phyloP scores from a whole-genome alignment of 2,888 invertebrate genomes.

The Nemotelus pantherinus region DNA sequence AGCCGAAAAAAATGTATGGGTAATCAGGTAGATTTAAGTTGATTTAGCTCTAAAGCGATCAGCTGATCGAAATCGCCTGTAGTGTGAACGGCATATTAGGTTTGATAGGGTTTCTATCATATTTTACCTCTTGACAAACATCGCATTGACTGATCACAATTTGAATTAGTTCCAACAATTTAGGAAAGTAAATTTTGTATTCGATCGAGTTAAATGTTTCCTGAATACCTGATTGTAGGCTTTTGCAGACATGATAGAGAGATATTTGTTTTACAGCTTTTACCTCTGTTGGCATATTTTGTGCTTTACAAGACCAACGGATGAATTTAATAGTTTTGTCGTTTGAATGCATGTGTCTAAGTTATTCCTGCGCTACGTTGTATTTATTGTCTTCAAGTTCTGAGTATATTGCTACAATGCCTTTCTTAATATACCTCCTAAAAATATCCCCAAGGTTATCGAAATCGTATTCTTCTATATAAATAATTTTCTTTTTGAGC shows the following conservation, averaged over 20 bases:
- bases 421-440: conserved; percentile 39
- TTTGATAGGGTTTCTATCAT: conserved; percentile 49
- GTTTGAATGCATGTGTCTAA: conserved; percentile 46
- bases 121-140: conserved; percentile 40
- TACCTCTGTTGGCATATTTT: conserved; percentile 45
- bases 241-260: conserved; percentile 47
- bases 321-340: conserved; percentile 38
- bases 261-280: conserved; percentile 47
- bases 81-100: too few species aligned
- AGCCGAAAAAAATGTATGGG: too few species aligned
- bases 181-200: conserved; percentile 47
- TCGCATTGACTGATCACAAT: background rate
- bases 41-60: too few species aligned
- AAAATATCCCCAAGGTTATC: conserved; percentile 42
- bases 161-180: conserved; percentile 7
- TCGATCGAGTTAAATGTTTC: conserved; percentile 47
- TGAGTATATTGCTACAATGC: conserved; percentile 45
- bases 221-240: conserved; percentile 49
- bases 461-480: conserved; percentile 31
- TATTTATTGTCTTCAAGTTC: conserved; percentile 46
- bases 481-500: conserved; percentile 44
- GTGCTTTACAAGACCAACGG: conserved; percentile 31
- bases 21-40: too few species aligned
- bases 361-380: conserved; percentile 45
- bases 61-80: too few species aligned